phyloP scores from a whole-genome alignment of 2,888 invertebrate species.

The Endotricha flammealis region DNA sequence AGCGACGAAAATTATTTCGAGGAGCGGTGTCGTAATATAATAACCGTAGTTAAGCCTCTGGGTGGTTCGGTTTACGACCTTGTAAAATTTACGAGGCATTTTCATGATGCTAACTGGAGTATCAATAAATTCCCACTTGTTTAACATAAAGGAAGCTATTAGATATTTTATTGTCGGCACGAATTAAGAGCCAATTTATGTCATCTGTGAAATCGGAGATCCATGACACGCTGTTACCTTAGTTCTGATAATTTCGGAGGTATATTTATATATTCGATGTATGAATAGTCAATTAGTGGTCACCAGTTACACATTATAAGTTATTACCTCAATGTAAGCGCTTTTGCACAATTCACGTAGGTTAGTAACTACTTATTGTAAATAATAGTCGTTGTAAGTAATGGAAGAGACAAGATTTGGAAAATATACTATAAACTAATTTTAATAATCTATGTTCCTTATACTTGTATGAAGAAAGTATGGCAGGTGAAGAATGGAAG shows the following conservation, averaged over 20 bases:
- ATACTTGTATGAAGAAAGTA: constrained; percentile 23
- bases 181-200: constrained; percentile 28
- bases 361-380: constrained; percentile 47
- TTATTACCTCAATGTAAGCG: constrained; percentile 75
- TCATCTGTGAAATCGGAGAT: constrained; percentile 27
- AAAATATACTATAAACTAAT: constrained; percentile 22
- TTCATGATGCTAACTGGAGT: constrained; percentile 54
- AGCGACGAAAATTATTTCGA: constrained; percentile 65
- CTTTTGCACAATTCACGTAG: constrained; percentile 72
- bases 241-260: constrained; percentile 41
- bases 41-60: constrained; percentile 33
- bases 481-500: constrained; percentile 8
- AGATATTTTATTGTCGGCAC: constrained; percentile 34
- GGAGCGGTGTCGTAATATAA: constrained; percentile 74
- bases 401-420: constrained; percentile 11
- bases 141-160: constrained; percentile 53
- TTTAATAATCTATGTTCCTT: constrained; percentile 42
- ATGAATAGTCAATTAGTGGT: constrained; percentile 71
- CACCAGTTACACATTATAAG: constrained; percentile 74
- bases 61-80: constrained; percentile 54
- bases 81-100: constrained; percentile 60
- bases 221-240: constrained; percentile 72
- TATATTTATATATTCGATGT: constrained; percentile 38
- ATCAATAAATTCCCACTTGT: constrained; percentile 66
- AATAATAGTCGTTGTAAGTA: constrained; percentile 42